phyloP scores from a whole-genome alignment of 2,888 invertebrate species.

The Agrypnus murinus region DNA sequence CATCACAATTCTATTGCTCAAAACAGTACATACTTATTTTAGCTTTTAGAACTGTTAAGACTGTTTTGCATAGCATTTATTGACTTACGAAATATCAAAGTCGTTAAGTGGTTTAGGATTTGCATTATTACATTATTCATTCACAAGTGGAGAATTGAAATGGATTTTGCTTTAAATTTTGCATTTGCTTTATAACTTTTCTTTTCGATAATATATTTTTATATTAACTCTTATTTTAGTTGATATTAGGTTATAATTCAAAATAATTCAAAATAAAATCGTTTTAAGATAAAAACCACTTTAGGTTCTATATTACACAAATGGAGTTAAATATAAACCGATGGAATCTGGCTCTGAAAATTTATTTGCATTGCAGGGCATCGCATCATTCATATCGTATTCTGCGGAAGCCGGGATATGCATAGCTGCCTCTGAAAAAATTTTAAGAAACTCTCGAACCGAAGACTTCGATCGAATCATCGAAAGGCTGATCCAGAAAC shows the following conservation, averaged over 20 bases:
- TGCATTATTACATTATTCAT: slow-evolving; percentile 7
- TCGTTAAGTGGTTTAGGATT: background rate
- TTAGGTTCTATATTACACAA: background rate
- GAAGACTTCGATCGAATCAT: slow-evolving; percentile 78
- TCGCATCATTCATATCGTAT: slow-evolving; percentile 75
- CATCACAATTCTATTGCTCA: background rate
- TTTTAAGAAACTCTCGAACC: slow-evolving; percentile 74
- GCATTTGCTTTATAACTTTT: no score
- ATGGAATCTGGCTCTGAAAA: background rate
- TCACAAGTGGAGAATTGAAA: background rate
- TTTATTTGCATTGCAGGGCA: slow-evolving; percentile 69
- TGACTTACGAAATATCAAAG: background rate
- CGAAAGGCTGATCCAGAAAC: slow-evolving; percentile 74
- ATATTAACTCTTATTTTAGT: no score
- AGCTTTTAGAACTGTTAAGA: background rate
- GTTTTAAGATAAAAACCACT: no score
- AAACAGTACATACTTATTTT: background rate
- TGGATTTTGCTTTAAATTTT: background rate
- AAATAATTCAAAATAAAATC: no score
- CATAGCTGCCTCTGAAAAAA: slow-evolving; percentile 75
- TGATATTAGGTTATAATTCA: no score
- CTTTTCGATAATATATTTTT: no score
- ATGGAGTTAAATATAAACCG: background rate
- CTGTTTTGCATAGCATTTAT: slow-evolving; percentile 4
- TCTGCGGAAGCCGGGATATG: slow-evolving; percentile 73